Evolutionary conservation across 2,888 invertebrate genomes (phyloP).

Genomic region (Rhamphomyia laevipes): DNA sequence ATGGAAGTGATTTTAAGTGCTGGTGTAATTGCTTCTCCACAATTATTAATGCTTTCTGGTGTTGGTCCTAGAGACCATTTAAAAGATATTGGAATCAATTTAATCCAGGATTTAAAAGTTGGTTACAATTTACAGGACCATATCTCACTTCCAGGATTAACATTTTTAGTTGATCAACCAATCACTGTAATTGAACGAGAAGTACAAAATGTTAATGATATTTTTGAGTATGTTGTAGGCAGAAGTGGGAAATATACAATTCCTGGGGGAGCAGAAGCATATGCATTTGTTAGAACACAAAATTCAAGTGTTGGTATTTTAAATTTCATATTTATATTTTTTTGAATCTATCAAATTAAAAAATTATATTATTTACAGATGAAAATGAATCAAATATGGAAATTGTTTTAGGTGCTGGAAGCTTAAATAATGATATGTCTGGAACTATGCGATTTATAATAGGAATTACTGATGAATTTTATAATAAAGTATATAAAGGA

Average conservation of each 20-base stretch:
- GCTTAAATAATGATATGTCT: slow-evolving; percentile 59
- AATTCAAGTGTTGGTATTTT: slow-evolving; percentile 36
- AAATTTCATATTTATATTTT: background rate
- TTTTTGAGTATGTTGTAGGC: slow-evolving; percentile 48
- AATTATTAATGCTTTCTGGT: slow-evolving; percentile 75
- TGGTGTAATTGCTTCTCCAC: slow-evolving; percentile 74
- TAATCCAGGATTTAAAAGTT: slow-evolving; percentile 57
- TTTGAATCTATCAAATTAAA: background rate
- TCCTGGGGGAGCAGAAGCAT: slow-evolving; percentile 65
- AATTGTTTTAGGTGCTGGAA: slow-evolving; percentile 65
- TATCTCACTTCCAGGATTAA: slow-evolving; percentile 57
- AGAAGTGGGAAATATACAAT: slow-evolving; percentile 61
- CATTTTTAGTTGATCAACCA: slow-evolving; percentile 58
- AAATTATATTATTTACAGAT: slow-evolving; percentile 17
- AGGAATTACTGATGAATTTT: slow-evolving; percentile 42
- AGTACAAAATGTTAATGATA: slow-evolving; percentile 42
- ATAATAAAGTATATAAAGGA: slow-evolving; percentile 32
- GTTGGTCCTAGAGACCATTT: slow-evolving; percentile 58
- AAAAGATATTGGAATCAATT: slow-evolving; percentile 44
- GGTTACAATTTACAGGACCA: slow-evolving; percentile 77
- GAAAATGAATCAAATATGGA: slow-evolving; percentile 63
- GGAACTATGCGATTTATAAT: slow-evolving; percentile 52
- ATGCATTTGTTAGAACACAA: slow-evolving; percentile 62
- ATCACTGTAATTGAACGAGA: slow-evolving; percentile 52
- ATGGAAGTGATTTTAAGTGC: slow-evolving; percentile 71